Percentiles rank a stretch among this genome's conserved stretches.
These are phyloP conservation scores for Taenaris catops DNA, from an alignment of 2,888 invertebrate genomes.

Conservation along the genomic window DNA sequence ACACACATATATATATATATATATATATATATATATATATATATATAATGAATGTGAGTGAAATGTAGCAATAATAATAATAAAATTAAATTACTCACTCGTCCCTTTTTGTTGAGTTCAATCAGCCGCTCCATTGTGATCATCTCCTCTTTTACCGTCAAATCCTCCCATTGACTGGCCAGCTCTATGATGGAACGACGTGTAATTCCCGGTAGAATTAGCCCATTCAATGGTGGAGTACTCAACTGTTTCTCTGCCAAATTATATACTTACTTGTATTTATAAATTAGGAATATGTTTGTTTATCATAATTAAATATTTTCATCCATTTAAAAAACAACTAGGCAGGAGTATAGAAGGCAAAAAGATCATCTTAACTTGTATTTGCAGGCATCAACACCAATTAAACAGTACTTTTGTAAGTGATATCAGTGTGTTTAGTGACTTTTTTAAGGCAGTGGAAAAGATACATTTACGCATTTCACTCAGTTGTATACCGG, in stretches of 20 bases:
- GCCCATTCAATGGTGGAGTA: conserved; percentile 95
- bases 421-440: too few relatives aligned
- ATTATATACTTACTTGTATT: neutral
- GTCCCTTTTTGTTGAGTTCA: conserved; percentile 86
- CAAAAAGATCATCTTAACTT: too few relatives aligned
- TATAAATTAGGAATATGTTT: neutral
- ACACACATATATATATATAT: neutral
- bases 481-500: too few relatives aligned
- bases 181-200: conserved; percentile 92
- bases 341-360: too few relatives aligned
- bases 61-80: too few relatives aligned
- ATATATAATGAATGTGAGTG: too few relatives aligned
- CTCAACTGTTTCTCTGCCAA: conserved; percentile 90
- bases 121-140: conserved; percentile 92
- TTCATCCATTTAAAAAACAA: too few relatives aligned
- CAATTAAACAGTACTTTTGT: too few relatives aligned
- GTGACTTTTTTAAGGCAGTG: too few relatives aligned
- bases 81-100: conserved; percentile 81
- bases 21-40: neutral
- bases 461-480: too few relatives aligned
- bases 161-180: conserved; percentile 90
- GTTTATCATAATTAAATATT: neutral
- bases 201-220: conserved; percentile 97
- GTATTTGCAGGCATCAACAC: too few relatives aligned
- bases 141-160: conserved; percentile 88